These are phyloP conservation scores for Lagodon rhomboides DNA, from an alignment of 2,797 vertebrate species.

Conservation along the genomic window DNA sequence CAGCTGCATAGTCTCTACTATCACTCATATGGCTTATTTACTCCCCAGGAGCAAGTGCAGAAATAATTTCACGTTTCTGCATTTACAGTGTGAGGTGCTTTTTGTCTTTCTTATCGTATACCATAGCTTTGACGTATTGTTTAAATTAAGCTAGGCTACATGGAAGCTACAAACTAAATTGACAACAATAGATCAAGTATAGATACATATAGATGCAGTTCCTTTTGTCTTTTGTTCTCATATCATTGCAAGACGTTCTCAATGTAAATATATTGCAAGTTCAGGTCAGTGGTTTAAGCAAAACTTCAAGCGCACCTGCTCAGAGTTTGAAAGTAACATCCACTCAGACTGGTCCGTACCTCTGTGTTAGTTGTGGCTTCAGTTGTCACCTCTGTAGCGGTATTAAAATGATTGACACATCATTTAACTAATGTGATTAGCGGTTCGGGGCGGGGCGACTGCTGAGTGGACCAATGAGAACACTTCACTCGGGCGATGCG, in stretches of 20 bases:
- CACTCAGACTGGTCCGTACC: no score
- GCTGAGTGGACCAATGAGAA: conserved; percentile 61
- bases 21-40: neutral
- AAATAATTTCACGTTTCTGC: neutral
- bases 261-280: neutral
- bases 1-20: neutral
- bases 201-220: neutral
- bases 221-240: neutral
- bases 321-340: no score
- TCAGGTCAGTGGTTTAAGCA: no score
- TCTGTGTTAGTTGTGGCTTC: no score
- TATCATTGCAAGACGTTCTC: no score
- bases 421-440: conserved; percentile 28
- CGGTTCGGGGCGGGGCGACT: neutral
- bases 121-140: neutral
- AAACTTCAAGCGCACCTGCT: no score
- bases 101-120: neutral
- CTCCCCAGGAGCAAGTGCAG: neutral
- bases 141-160: neutral
- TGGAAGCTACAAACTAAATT: neutral
- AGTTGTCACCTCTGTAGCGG: no score
- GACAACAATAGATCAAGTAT: neutral
- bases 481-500: neutral
- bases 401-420: conserved; percentile 51
- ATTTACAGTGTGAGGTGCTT: neutral